These are phyloP conservation scores for Pollachius pollachius DNA, from an alignment of 2,113 vertebrate species.

Conservation along the genomic window DNA sequence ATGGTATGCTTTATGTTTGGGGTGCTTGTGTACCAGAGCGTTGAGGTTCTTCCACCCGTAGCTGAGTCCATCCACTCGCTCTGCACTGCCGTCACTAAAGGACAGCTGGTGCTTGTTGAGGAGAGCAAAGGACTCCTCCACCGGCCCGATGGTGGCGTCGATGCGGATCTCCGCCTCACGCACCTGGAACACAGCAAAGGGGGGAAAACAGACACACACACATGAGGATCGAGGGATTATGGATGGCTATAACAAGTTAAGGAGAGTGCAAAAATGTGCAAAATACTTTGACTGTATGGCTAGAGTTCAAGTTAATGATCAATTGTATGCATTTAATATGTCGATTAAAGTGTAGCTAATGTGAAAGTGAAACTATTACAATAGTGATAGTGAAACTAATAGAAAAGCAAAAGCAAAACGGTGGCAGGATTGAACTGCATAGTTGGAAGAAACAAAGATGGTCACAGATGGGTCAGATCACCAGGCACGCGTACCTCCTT, in stretches of 20 bases:
- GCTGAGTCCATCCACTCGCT: constrained; percentile 77
- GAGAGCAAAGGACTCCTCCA: constrained; percentile 80
- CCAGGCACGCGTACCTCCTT: constrained; percentile 54
- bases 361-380: too few relatives aligned
- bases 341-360: too few relatives aligned
- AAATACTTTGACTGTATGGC: too few relatives aligned
- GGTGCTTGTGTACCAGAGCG: constrained; percentile 63
- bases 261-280: too few relatives aligned
- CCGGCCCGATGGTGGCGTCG: constrained; percentile 71
- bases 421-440: too few relatives aligned
- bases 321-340: too few relatives aligned
- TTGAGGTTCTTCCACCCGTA: constrained; percentile 81
- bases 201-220: not conserved
- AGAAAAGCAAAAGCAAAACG: too few relatives aligned
- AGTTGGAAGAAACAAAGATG: too few relatives aligned
- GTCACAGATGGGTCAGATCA: not conserved
- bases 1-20: too few relatives aligned
- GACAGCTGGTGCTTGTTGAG: constrained; percentile 75
- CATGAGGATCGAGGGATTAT: not conserved
- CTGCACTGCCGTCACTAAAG: constrained; percentile 74
- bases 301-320: too few relatives aligned
- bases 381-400: too few relatives aligned
- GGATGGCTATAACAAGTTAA: too few relatives aligned
- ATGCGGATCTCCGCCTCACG: constrained; percentile 76
- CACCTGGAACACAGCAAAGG: constrained; percentile 38